Evolutionary conservation across 2,113 vertebrate species (phyloP).

Genomic region (Laterallus jamaicensis): DNA sequence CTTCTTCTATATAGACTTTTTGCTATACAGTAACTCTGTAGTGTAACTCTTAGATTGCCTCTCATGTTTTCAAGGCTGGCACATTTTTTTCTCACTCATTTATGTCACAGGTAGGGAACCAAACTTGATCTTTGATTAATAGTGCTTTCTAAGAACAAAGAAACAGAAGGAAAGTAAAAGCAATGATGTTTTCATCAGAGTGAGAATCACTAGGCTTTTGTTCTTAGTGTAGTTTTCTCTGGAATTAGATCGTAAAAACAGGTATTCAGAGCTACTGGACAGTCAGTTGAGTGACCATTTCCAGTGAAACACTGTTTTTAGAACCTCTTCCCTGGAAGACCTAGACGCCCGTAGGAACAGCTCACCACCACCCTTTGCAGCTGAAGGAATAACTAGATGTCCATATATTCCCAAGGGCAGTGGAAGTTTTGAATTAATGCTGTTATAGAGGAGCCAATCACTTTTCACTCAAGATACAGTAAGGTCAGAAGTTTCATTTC

Average conservation of each 20-base stretch:
- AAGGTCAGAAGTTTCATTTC: neutral
- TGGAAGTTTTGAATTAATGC: neutral
- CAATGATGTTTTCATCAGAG: neutral
- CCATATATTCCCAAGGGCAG: neutral
- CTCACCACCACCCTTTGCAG: neutral
- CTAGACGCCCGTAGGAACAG: accelerated
- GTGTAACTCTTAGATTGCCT: neutral
- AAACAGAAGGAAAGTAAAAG: neutral
- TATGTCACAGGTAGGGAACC: neutral
- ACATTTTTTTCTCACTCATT: neutral
- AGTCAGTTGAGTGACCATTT: neutral
- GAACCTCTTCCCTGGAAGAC: neutral
- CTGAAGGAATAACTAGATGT: neutral
- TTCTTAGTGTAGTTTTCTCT: neutral
- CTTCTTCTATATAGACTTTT: neutral
- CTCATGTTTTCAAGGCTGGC: neutral
- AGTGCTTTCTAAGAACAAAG: neutral
- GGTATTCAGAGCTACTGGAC: neutral
- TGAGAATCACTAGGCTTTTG: neutral
- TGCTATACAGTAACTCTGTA: neutral
- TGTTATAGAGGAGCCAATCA: neutral
- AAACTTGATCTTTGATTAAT: neutral
- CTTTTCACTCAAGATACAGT: neutral
- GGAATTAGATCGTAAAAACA: neutral
- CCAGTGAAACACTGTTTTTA: neutral